Evolutionary conservation across 2,113 vertebrate genomes (phyloP), one percentile per base, ranked within the genome.

Genomic region (Gobiocypris rarus): DNA sequence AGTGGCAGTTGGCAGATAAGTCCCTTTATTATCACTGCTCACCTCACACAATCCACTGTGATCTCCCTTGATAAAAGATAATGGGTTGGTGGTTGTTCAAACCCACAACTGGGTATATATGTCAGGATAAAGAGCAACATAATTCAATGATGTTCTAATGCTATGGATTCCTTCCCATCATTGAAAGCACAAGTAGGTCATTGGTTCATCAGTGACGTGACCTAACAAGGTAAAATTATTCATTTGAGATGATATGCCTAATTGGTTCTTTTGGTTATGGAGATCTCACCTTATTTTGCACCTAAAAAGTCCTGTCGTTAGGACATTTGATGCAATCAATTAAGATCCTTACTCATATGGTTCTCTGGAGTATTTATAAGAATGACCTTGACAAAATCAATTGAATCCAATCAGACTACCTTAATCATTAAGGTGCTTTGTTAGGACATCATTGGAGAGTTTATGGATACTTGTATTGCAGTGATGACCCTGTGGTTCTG

Each of bases 141-240:
- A n/a, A 63, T 75, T 28, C 48, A 83, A n/a, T n/a, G 14, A 13
- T 31, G 63, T 9, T 67, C 15, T 74, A 4, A 15, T 34, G 31
- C 63, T 24, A 22, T 52, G 3, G 9, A 43, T 69, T 84, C n/a
- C 19, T 45, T 14, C 73, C 52, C 75, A 58, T n/a, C 14, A 24
- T 77, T 50, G 8, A n/a, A 41, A 24, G 9, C 50, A 45, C 63
- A 69, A 70, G 34, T 77, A 45, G 65, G 63, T 80, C 43, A 61
- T 61, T 85, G 41, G 52, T 71, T 70, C 41, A n/a, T 80, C 24
- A 19, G 17, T 56, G 75, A 7, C n/a, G 34, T 79, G 52, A 84
- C 24, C n/a, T 59, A 52, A 65, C 43, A 28, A 56, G 75, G 19
- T 50, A 59, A 9, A 78, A 24, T 38, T 0, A 43, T 3, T 26